Percentiles rank a stretch among this genome's conserved stretches.
These are phyloP conservation scores for Papilio xuthus DNA, from an alignment of 1,140 invertebrate species.

Conservation along the genomic window DNA sequence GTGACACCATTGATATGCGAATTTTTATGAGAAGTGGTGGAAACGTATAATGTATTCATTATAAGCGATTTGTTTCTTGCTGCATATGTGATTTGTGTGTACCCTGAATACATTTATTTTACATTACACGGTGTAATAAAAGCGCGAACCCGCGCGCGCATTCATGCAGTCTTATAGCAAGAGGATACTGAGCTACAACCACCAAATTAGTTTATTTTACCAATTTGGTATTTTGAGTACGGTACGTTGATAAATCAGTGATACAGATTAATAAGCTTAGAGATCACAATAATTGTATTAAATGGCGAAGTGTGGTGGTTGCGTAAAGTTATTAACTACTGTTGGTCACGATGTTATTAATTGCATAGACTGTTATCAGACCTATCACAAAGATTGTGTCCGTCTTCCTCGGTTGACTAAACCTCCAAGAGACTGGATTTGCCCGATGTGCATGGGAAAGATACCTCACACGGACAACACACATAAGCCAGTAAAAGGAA, in stretches of 20 bases:
- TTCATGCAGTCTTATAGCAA: neutral
- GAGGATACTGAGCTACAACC: neutral
- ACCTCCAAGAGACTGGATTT: neutral
- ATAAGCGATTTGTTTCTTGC: neutral
- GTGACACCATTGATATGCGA: constrained; percentile 8
- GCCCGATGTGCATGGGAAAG: neutral
- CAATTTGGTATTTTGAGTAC: neutral
- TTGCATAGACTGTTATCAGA: neutral
- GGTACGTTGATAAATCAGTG: neutral
- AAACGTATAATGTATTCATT: neutral
- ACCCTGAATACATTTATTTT: neutral
- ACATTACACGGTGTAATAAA: neutral
- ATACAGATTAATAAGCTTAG: no score
- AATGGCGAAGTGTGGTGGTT: constrained; percentile 5
- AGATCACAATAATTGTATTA: neutral
- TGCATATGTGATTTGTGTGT: neutral
- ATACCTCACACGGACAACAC: no score
- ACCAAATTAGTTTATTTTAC: no score
- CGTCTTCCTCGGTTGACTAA: neutral
- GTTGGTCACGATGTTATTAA: neutral
- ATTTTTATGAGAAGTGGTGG: neutral
- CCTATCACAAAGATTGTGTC: neutral
- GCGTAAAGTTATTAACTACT: neutral
- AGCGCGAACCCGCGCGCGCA: neutral
- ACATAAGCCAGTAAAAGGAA: no score